Evolutionary conservation across 2,888 invertebrate genomes (phyloP).

Genomic region (Linnaemya tessellans): DNA sequence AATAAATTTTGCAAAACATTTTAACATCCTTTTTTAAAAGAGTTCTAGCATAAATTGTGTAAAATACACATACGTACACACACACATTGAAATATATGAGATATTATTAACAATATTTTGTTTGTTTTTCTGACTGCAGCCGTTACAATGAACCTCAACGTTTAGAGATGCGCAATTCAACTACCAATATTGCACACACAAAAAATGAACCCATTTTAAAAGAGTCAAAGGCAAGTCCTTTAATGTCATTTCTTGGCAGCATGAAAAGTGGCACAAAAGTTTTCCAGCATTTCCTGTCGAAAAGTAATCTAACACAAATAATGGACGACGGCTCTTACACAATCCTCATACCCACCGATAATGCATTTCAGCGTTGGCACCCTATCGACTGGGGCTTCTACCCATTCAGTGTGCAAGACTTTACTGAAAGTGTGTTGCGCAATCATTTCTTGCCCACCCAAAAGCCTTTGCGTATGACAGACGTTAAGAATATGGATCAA

Average conservation of each 20-base stretch:
- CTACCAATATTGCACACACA: slow-evolving; percentile 78
- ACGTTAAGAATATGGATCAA: slow-evolving; percentile 84
- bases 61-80: not conserved
- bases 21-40: slow-evolving; percentile 49
- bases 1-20: slow-evolving; percentile 64
- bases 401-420: slow-evolving; percentile 87
- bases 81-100: not conserved
- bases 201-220: slow-evolving; percentile 82
- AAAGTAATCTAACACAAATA: slow-evolving; percentile 86
- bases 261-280: slow-evolving; percentile 87
- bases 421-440: slow-evolving; percentile 86
- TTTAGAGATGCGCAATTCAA: slow-evolving; percentile 81
- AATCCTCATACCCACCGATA: slow-evolving; percentile 87
- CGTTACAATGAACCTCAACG: slow-evolving; percentile 83
- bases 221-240: slow-evolving; percentile 82
- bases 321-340: slow-evolving; percentile 85
- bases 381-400: slow-evolving; percentile 89
- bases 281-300: slow-evolving; percentile 86
- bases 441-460: slow-evolving; percentile 86
- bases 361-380: slow-evolving; percentile 88
- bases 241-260: slow-evolving; percentile 84
- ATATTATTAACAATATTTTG: slow-evolving; percentile 11
- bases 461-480: slow-evolving; percentile 84
- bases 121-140: slow-evolving; percentile 71
- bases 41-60: slow-evolving; percentile 58